phyloP scores from a whole-genome alignment of 2,888 invertebrate species.

The Ophonus ardosiacus region DNA sequence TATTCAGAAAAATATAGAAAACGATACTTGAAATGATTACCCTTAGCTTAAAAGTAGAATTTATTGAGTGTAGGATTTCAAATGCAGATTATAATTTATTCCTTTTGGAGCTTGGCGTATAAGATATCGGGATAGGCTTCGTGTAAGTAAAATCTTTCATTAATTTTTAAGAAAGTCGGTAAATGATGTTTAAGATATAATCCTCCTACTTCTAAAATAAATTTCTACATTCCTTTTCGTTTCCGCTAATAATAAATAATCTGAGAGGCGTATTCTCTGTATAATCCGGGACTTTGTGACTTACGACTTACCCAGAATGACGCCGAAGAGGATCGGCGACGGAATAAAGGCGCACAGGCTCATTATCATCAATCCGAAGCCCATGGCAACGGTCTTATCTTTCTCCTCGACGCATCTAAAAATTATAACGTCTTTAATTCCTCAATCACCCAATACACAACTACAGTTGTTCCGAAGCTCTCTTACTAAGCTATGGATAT shows the following conservation, averaged over 20 bases:
- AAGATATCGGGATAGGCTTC: not conserved
- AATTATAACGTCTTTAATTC: slow-evolving; percentile 40
- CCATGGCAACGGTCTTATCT: slow-evolving; percentile 86
- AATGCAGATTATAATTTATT: too few relatives aligned
- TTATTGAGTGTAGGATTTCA: too few relatives aligned
- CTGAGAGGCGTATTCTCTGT: not conserved
- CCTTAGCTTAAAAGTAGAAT: too few relatives aligned
- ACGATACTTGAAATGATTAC: too few relatives aligned
- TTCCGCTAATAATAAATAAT: slow-evolving; percentile 38
- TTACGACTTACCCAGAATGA: slow-evolving; percentile 79
- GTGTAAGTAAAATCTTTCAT: not conserved
- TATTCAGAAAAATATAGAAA: too few relatives aligned
- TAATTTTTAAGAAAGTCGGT: slow-evolving; percentile 5
- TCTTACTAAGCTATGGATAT: not conserved
- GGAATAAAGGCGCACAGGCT: slow-evolving; percentile 86
- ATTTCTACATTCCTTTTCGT: slow-evolving; percentile 21
- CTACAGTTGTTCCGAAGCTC: not conserved
- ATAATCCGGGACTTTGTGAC: slow-evolving; percentile 19
- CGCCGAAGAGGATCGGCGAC: slow-evolving; percentile 87
- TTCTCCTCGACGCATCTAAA: slow-evolving; percentile 83
- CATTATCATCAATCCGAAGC: slow-evolving; percentile 83
- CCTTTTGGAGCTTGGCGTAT: too few relatives aligned
- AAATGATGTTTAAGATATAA: slow-evolving; percentile 5
- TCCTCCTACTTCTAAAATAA: slow-evolving; percentile 35
- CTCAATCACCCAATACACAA: not conserved